A percentile compares a stretch with the other conserved stretches of the same genome.
Evolutionary conservation across 2,113 vertebrate species (phyloP).

Genomic region (Crotophaga sulcirostris): DNA sequence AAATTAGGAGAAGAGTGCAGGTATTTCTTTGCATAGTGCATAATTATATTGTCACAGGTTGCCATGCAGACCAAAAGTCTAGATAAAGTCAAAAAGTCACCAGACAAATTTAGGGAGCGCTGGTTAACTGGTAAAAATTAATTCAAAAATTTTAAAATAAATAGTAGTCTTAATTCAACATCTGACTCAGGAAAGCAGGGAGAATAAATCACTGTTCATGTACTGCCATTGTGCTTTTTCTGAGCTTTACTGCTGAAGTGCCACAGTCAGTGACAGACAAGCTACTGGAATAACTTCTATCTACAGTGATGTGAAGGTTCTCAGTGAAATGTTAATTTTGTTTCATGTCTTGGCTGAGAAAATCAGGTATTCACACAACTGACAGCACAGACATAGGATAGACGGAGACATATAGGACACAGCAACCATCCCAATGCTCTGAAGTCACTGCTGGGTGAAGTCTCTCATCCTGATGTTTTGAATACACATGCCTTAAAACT

Average conservation of each 20-base stretch:
- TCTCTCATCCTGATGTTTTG: background rate
- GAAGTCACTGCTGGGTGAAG: background rate
- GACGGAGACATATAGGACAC: background rate
- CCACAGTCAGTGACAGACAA: background rate
- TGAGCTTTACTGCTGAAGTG: background rate
- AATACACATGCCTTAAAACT: background rate
- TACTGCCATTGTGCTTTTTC: background rate
- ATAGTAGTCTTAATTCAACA: background rate
- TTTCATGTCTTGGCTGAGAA: background rate
- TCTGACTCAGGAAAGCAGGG: background rate
- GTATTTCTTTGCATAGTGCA: slow-evolving; percentile 8
- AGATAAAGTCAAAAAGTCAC: slow-evolving; percentile 34
- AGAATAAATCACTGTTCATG: background rate
- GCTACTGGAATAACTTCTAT: background rate
- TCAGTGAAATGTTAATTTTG: background rate
- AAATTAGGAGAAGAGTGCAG: background rate
- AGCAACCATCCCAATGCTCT: background rate
- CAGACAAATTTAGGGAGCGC: background rate
- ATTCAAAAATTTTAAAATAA: too few species aligned
- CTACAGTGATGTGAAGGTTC: background rate
- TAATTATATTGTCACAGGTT: slow-evolving; percentile 61
- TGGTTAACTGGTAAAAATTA: background rate
- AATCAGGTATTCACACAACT: background rate
- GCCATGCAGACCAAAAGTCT: background rate
- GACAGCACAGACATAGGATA: background rate